Evolutionary conservation across 2,888 invertebrate genomes (phyloP).

Genomic region (Dynastes grantii): DNA sequence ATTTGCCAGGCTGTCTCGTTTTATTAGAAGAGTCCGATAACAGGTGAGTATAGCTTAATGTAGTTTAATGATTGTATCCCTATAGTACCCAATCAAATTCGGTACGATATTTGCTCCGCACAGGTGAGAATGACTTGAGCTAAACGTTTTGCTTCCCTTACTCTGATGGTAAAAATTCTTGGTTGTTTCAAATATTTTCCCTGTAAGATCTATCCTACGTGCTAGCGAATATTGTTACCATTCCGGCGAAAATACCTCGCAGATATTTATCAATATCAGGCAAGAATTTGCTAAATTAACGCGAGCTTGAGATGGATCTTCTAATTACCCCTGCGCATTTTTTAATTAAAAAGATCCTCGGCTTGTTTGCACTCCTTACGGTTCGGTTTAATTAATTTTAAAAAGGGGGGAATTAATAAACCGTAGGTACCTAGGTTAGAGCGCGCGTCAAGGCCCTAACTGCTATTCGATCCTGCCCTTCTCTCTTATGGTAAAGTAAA

Average conservation of each 20-base stretch:
- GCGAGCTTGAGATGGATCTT: background rate
- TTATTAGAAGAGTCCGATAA: too few relatives aligned
- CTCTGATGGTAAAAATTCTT: too few relatives aligned
- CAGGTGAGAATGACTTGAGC: too few relatives aligned
- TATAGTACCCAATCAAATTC: too few relatives aligned
- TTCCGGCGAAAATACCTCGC: background rate
- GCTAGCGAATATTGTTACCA: background rate
- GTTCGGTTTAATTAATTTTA: slow-evolving; percentile 40
- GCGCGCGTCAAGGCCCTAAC: slow-evolving; percentile 3
- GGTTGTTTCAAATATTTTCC: too few relatives aligned
- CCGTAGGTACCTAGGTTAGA: slow-evolving; percentile 6
- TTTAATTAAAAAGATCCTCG: slow-evolving; percentile 29
- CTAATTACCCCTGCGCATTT: slow-evolving; percentile 20
- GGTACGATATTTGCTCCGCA: too few relatives aligned
- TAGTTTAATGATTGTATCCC: too few relatives aligned
- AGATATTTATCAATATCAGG: slow-evolving; percentile 7
- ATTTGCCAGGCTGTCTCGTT: too few relatives aligned
- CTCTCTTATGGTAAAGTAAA: slow-evolving; percentile 16
- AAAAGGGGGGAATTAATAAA: slow-evolving; percentile 33
- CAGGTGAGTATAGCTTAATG: too few relatives aligned
- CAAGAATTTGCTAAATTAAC: slow-evolving; percentile 12
- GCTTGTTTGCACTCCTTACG: slow-evolving; percentile 25
- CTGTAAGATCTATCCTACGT: too few relatives aligned
- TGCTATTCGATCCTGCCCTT: slow-evolving; percentile 8
- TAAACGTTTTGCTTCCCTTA: too few relatives aligned